A percentile compares a stretch with the other conserved stretches of the same genome.
These are phyloP conservation scores for Drosophila pseudoananassae DNA, from an alignment of 1,140 invertebrate species.

Conservation along the genomic window DNA sequence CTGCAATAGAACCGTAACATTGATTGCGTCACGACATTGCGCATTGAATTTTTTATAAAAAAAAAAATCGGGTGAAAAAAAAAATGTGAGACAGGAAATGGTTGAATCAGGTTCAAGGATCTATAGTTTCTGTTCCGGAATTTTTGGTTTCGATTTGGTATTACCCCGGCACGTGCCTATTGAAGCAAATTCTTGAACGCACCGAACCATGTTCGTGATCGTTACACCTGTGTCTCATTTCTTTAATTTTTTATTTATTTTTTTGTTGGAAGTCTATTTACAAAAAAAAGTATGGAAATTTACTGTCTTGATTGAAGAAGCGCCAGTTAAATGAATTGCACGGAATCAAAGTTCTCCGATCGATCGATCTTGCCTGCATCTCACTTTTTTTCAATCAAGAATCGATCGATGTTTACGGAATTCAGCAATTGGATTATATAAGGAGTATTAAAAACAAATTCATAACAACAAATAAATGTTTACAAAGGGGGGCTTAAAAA, in stretches of 20 bases:
- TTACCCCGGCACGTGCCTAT: slow-evolving; percentile 24
- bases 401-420: slow-evolving; percentile 70
- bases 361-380: slow-evolving; percentile 26
- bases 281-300: slow-evolving; percentile 55
- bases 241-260: background rate
- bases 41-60: background rate
- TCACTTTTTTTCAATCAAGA: slow-evolving; percentile 48
- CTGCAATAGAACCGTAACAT: slow-evolving; percentile 4
- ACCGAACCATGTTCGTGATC: slow-evolving; percentile 41
- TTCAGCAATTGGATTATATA: slow-evolving; percentile 75
- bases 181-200: slow-evolving; percentile 52
- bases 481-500: too few relatives aligned
- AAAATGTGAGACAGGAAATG: slow-evolving; percentile 23
- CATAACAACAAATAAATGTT: slow-evolving; percentile 13
- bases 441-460: slow-evolving; percentile 38
- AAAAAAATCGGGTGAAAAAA: background rate
- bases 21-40: slow-evolving; percentile 25
- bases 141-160: slow-evolving; percentile 5
- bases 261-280: background rate
- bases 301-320: slow-evolving; percentile 62
- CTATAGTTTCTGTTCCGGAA: slow-evolving; percentile 8
- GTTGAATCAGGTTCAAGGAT: slow-evolving; percentile 39
- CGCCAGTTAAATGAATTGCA: slow-evolving; percentile 75
- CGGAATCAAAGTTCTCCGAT: slow-evolving; percentile 40
- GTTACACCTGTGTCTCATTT: slow-evolving; percentile 46